Base-by-base conservation (phyloP, 2,797 vertebrate species). In the Sebastes glaucus region DNA sequence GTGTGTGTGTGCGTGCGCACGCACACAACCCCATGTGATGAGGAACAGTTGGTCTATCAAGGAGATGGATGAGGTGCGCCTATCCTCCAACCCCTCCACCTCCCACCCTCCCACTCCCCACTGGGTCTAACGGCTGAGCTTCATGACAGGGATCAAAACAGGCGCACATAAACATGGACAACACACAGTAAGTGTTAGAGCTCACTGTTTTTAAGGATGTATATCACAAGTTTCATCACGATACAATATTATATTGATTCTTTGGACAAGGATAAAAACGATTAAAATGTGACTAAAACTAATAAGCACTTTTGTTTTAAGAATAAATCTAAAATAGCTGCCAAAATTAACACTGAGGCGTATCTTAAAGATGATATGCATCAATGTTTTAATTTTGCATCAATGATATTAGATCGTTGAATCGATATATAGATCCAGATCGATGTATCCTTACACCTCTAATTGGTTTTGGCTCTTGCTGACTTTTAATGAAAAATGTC, bases 21-120 rank as follows among this genome's bases (percentile, higher is more conserved):
- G 32, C 3, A 30, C 13, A 76, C 49, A 77, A 84, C 86, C 82
- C 62, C 81, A 75, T 89, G 71, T 75, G 84, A 87, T 82, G 89
- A 89, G 81, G 88, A 88, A 88, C 91, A 89, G 88, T 90, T 91
- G 89, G 90, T 82, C 84, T 57, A 87, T 92, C 80, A 88, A 22
- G 11, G 77, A 91, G 89, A 93, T 72, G 75, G 88, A 93, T 87
- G 83, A 89, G 77, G 66, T 65, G 77, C 30, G 77, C 46, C 18
- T 53, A 73, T 70, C 74, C 62, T 52, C 70, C 70, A 49, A 38
- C 74, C 27, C 63, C 53, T 20, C 66, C 79, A 18, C 46, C 46
- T 2, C 7, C 42, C 16, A 9, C 20, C 42, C 13, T 0, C 13
- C 35, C 42, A 4, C 22, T 66, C 20, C 78, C 78, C 11, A 9